Conservation (phyloP, 2,797 vertebrate species). For the Rhinophrynus dorsalis region DNA sequence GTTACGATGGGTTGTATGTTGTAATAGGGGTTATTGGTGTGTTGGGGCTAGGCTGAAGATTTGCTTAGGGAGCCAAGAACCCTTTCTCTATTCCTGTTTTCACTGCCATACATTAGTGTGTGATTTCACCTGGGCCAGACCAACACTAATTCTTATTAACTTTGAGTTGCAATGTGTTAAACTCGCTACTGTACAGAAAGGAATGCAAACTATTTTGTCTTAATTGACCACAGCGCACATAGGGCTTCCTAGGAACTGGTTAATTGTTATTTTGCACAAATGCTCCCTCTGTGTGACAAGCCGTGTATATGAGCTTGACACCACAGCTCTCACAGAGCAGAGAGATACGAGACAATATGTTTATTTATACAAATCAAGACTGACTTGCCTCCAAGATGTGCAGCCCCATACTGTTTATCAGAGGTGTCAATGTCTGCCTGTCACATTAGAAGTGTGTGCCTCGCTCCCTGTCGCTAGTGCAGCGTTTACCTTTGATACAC, state of each 20-base stretch:
- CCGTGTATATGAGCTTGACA: conserved; percentile 7
- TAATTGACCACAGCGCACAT: background rate
- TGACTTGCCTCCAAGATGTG: conserved; percentile 2
- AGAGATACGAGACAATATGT: conserved; percentile 30
- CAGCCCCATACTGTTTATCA: conserved; percentile 11
- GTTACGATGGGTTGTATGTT: no score
- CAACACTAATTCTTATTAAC: background rate
- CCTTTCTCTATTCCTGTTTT: no score
- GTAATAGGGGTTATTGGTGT: no score
- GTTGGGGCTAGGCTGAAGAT: no score
- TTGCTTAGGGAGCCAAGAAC: no score
- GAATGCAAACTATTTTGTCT: background rate
- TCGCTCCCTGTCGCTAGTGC: conserved; percentile 7
- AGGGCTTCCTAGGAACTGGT: conserved; percentile 8
- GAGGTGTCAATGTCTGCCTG: conserved; percentile 23
- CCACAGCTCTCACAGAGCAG: conserved; percentile 1
- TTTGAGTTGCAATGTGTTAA: no score
- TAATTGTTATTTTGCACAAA: conserved; percentile 29
- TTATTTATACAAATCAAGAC: conserved; percentile 16
- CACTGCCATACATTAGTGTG: no score
- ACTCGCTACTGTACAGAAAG: background rate
- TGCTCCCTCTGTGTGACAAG: conserved; percentile 2
- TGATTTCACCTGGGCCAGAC: background rate
- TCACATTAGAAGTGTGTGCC: conserved; percentile 17
- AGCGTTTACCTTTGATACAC: conserved; percentile 17